Evolutionary conservation across 2,888 invertebrate species (phyloP), one percentile per base, ranked within the genome.

Genomic region (Augiades crinisus): DNA sequence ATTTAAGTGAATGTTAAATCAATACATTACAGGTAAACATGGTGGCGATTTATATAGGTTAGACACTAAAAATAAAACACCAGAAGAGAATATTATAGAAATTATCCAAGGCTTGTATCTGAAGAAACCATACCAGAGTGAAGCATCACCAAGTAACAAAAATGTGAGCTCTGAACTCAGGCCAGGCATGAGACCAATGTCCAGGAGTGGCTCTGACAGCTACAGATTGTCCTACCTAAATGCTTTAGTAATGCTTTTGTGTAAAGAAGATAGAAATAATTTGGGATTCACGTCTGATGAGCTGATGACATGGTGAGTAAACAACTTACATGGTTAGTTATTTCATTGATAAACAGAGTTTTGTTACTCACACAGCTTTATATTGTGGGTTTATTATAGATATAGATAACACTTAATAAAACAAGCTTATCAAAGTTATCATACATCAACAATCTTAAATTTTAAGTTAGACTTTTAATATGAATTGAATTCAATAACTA

Each of bases 141-240:
- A 86, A 60, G 72, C 73, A 55, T 84, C 90, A 62, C 81, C 83
- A 31, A 83, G 84, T 31, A 79, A 67, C 58, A 86, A 53, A 53
- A 53, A 46, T 53, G 52, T 41, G 24, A 34, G 24, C 74, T 73
- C 47, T 58, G 83, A 86, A 54, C 85, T 87, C 58, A 93, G 93
- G 73, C 63, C 76, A 54, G 92, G 93, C 51, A 79, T 93, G 50
- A 88, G 88, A 53, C 91, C 91, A 71, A 72, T 93, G 55, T 92
- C 92, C 61, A 92, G 91, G 69, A 92, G 91, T 71, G 91, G 94
- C 55, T 92, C 94, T 55, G 96, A 96, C 80, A 93, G 92, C 57
- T 94, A 94, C 75, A 94, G 95, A 76, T 90, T 98, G 63, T 95
- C 95, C 61, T 95, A 96, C 80, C 92, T 98, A 68, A 98, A 98